Evolutionary conservation across 2,113 vertebrate genomes (phyloP), one percentile per base, ranked within the genome.

Genomic region (Ptyas mucosa): DNA sequence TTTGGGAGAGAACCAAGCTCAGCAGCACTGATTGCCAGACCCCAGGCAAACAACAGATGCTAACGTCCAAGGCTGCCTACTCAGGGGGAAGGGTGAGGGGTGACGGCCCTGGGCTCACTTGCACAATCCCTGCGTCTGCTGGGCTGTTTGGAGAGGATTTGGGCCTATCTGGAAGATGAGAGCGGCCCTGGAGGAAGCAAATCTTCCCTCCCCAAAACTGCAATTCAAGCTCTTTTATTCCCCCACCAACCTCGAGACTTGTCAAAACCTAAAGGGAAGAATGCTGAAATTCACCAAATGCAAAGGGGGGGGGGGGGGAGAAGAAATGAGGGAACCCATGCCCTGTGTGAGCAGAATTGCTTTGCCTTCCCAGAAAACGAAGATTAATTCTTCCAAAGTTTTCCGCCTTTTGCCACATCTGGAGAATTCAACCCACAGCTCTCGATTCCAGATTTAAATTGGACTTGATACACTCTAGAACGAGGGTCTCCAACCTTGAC

Each of bases 131-230:
- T 8, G n/a, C 6, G 90, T 93, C 90, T 89, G 54, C 69, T 49
- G 14, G 23, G 49, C 91, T 94, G 88, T 94, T 94, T 94, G 88
- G 88, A 91, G 86, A 94, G 93, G 93, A 89, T 94, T 94, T 92
- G 93, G 34, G 26, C 75, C 93, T 61, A 86, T 91, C 93, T 43
- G 55, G 46, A 55, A 91, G 34, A 64, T 43, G 90, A 91, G 93
- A 64, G 87, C 46, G 24, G 20, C 55, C 87, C 53, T 86, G 88
- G 88, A 86, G 52, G 89, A 86, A 86, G 52, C 81, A 89, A 89
- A 93, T 51, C 88, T n/a, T 20, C 10, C 10, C 88, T 39, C 75
- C 10, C 75, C 58, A 0, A 57, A 52, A 46, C 75, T 20, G 92
- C 88, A 85, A 1, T 57, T 55, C 46, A 39, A 10, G 88, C 53